These are phyloP conservation scores for Druon quercuslanigerum DNA, from an alignment of 1,140 invertebrate genomes.

Conservation along the genomic window DNA sequence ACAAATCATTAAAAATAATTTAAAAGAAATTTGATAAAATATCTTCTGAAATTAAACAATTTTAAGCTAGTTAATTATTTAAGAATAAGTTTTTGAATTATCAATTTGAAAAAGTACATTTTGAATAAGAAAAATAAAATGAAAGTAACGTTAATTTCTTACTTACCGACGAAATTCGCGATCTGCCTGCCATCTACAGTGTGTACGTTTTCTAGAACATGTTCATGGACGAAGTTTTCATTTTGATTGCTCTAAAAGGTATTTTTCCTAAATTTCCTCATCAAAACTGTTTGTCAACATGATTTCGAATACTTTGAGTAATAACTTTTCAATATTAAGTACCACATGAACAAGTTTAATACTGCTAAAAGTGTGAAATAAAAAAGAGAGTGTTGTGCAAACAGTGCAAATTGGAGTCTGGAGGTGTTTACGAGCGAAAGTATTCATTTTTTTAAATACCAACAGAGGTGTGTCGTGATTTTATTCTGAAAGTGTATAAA, in stretches of 20 bases:
- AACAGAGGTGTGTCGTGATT: neutral
- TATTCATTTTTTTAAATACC: neutral
- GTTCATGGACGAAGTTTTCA: constrained; percentile 2
- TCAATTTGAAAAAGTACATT: no score
- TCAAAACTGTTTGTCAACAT: neutral
- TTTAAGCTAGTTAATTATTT: no score
- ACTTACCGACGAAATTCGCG: no score
- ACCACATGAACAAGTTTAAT: neutral
- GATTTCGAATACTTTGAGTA: neutral
- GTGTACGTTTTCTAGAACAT: no score
- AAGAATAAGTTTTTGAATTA: no score
- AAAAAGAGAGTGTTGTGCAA: neutral
- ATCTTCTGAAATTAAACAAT: no score
- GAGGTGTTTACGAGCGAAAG: constrained; percentile 9
- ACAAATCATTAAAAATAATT: no score
- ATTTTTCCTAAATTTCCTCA: neutral
- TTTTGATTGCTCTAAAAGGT: neutral
- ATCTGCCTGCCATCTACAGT: no score
- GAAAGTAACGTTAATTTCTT: no score
- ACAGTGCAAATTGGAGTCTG: neutral
- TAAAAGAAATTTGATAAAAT: no score
- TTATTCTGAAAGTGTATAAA: neutral
- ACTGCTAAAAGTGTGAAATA: neutral
- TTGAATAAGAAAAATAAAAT: no score
- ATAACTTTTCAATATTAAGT: neutral